These are phyloP conservation scores for Baccha elongata DNA, from an alignment of 2,888 invertebrate genomes.

Conservation along the genomic window DNA sequence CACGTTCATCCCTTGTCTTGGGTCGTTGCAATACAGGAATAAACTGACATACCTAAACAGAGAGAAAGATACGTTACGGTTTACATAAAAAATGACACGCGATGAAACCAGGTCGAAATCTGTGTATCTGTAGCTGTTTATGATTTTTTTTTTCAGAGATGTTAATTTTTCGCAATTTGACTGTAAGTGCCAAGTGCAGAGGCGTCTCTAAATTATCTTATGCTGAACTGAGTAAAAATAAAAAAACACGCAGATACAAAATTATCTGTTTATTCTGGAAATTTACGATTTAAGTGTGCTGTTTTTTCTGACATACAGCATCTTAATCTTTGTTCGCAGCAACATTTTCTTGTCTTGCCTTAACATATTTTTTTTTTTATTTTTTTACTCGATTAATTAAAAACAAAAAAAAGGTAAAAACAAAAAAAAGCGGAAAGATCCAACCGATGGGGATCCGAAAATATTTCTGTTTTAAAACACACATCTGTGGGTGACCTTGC, in stretches of 20 bases:
- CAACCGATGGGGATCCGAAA: conserved; percentile 15
- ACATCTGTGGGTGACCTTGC: conserved; percentile 63
- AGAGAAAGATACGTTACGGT: conserved; percentile 52
- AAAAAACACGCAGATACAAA: conserved; percentile 3
- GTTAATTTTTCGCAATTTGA: conserved; percentile 71
- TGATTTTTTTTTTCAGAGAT: conserved; percentile 53
- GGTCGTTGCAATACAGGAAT: conserved; percentile 31
- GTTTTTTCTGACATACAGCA: not conserved
- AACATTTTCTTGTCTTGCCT: conserved; percentile 21
- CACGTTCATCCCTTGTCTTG: conserved; percentile 31
- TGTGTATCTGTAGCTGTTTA: conserved; percentile 11
- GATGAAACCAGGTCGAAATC: conserved; percentile 68
- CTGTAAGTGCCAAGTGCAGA: conserved; percentile 71
- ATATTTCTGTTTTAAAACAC: conserved; percentile 60
- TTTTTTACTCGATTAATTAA: conserved; percentile 51
- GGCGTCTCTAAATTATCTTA: conserved; percentile 58
- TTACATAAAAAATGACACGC: conserved; percentile 53
- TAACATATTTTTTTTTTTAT: conserved; percentile 19
- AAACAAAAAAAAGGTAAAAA: conserved; percentile 18
- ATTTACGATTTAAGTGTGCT: conserved; percentile 34
- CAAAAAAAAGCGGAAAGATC: conserved; percentile 9
- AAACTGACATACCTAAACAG: conserved; percentile 1
- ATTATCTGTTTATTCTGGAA: conserved; percentile 59
- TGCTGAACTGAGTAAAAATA: not conserved
- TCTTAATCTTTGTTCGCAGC: not conserved